phyloP scores from a whole-genome alignment of 2,797 vertebrate genomes.

The Zenarchopterus dispar region DNA sequence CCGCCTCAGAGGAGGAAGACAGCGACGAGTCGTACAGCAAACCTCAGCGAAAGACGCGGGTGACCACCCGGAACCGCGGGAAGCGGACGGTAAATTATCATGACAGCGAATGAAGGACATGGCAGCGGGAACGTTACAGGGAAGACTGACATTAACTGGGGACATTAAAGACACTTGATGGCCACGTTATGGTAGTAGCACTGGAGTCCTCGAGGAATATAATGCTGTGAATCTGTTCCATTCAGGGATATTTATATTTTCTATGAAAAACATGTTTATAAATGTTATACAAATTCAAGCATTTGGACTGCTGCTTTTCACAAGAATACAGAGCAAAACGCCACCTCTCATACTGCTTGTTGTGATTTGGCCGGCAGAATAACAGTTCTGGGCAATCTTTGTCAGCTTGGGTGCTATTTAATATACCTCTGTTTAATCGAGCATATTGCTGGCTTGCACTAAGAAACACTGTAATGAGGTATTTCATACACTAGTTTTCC shows the following conservation, averaged over 20 bases:
- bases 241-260: slow-evolving; percentile 98
- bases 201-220: slow-evolving; percentile 82
- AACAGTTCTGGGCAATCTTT: slow-evolving; percentile 72
- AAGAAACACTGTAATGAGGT: slow-evolving; percentile 88
- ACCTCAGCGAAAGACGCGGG: slow-evolving; percentile 45
- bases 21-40: slow-evolving; percentile 65
- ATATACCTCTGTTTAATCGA: slow-evolving; percentile 87
- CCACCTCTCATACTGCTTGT: slow-evolving; percentile 75
- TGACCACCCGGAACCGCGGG: slow-evolving; percentile 83
- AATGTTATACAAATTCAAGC: slow-evolving; percentile 85
- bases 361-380: slow-evolving; percentile 76
- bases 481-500: slow-evolving; percentile 89
- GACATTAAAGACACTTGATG: slow-evolving; percentile 78
- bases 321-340: slow-evolving; percentile 71
- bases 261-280: slow-evolving; percentile 88
- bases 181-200: slow-evolving; percentile 83
- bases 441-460: slow-evolving; percentile 89
- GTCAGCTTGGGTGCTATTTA: slow-evolving; percentile 87
- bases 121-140: slow-evolving; percentile 21
- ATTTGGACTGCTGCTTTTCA: slow-evolving; percentile 88
- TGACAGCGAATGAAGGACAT: slow-evolving; percentile 81
- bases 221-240: slow-evolving; percentile 90
- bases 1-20: slow-evolving; percentile 60
- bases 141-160: slow-evolving; percentile 69
- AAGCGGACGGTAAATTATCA: slow-evolving; percentile 79